Percentiles rank a stretch among this genome's conserved stretches.
Evolutionary conservation across 2,888 invertebrate genomes (phyloP).

Genomic region (Bugula neritina): DNA sequence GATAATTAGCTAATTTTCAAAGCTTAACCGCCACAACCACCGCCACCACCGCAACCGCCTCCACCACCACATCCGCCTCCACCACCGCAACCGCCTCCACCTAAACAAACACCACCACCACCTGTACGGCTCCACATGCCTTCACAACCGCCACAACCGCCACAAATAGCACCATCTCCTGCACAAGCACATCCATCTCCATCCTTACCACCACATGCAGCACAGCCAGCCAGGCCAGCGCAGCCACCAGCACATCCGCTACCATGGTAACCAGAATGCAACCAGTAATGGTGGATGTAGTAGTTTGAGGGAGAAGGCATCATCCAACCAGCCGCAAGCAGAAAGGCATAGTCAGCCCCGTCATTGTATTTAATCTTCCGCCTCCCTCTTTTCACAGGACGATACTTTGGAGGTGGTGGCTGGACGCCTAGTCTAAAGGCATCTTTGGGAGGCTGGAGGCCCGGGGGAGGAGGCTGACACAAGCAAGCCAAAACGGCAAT

Average conservation of each 20-base stretch:
- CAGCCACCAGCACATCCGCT: slow-evolving; percentile 37
- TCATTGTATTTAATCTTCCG: slow-evolving; percentile 37
- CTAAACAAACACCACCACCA: slow-evolving; percentile 33
- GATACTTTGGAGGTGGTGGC: slow-evolving; percentile 26
- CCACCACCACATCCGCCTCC: slow-evolving; percentile 34
- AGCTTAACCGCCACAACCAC: slow-evolving; percentile 35
- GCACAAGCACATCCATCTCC: slow-evolving; percentile 14
- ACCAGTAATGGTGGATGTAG: slow-evolving; percentile 34
- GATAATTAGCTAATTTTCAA: too few relatives aligned
- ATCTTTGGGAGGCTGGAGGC: neutral
- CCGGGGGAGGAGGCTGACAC: slow-evolving; percentile 53
- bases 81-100: slow-evolving; percentile 35
- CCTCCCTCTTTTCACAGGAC: slow-evolving; percentile 30
- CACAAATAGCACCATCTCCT: slow-evolving; percentile 28
- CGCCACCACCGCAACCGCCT: slow-evolving; percentile 35
- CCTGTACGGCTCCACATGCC: too few relatives aligned
- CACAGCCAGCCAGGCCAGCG: slow-evolving; percentile 36
- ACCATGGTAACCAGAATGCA: slow-evolving; percentile 30
- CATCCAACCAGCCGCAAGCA: slow-evolving; percentile 55
- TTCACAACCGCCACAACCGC: slow-evolving; percentile 35
- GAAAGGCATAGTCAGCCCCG: slow-evolving; percentile 45
- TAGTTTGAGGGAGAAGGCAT: slow-evolving; percentile 48
- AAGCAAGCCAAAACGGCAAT: slow-evolving; percentile 56
- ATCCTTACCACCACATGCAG: slow-evolving; percentile 23
- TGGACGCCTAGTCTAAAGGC: slow-evolving; percentile 22